Percentiles rank a stretch among this genome's conserved stretches.
Conservation (phyloP, 2,113 vertebrate species). For the Chaetura pelagica region DNA sequence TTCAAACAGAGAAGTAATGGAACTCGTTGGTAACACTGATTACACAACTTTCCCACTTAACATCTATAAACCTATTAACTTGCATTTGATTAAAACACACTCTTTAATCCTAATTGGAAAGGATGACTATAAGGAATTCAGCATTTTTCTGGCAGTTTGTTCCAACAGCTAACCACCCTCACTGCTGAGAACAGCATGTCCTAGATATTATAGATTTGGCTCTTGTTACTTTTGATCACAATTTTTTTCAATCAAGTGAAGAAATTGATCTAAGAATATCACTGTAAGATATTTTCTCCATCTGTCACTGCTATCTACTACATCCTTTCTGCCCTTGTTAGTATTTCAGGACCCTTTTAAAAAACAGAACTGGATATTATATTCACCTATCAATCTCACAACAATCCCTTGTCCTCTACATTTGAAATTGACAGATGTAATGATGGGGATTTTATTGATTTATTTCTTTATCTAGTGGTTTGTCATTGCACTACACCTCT, state of each 20-base stretch:
- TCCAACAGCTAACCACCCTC: conserved; percentile 5
- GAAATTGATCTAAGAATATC: not conserved
- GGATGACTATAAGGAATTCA: conserved; percentile 22
- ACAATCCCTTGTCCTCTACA: not conserved
- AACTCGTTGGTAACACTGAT: not conserved
- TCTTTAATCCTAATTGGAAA: conserved; percentile 22
- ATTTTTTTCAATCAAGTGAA: not conserved
- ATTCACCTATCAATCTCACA: not conserved
- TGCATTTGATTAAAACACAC: not conserved
- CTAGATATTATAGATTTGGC: conserved; percentile 3
- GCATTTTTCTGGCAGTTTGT: not conserved
- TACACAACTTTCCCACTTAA: not conserved
- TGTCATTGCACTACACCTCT: not conserved
- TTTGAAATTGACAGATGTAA: not conserved
- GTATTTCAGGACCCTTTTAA: not conserved
- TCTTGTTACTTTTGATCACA: not conserved
- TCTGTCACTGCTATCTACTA: not conserved
- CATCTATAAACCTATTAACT: not conserved
- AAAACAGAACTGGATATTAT: not conserved
- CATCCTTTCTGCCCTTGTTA: not conserved
- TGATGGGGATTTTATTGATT: not conserved
- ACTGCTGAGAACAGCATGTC: conserved; percentile 30
- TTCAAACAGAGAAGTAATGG: not conserved
- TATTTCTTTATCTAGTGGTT: not conserved
- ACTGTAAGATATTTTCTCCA: not conserved